A percentile compares a stretch with the other conserved stretches of the same genome.
These are phyloP conservation scores for Pachydiplax longipennis DNA, from an alignment of 2,888 invertebrate species.

Conservation along the genomic window DNA sequence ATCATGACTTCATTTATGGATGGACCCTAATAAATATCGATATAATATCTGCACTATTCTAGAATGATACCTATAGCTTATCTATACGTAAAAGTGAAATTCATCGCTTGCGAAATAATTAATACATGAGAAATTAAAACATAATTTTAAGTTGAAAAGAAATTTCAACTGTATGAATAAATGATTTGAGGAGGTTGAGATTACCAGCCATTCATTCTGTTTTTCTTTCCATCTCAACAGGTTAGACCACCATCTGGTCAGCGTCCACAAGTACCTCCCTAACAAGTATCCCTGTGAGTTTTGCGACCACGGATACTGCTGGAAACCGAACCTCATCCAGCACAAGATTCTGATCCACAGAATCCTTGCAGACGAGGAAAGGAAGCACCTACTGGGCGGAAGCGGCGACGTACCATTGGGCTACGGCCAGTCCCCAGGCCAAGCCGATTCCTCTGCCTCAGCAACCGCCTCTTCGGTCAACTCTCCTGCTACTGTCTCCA, in stretches of 20 bases:
- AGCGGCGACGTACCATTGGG: not conserved
- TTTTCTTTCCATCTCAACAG: constrained; percentile 64
- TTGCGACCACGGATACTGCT: constrained; percentile 83
- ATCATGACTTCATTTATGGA: no score
- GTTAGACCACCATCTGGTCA: constrained; percentile 82
- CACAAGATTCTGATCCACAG: constrained; percentile 85
- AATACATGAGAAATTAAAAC: not conserved
- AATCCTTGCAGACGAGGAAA: not conserved
- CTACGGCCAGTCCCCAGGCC: not conserved
- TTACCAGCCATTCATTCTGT: not conserved
- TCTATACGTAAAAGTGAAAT: no score
- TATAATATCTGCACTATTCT: no score
- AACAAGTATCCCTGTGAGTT: constrained; percentile 84
- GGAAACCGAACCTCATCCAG: constrained; percentile 79
- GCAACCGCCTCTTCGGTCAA: not conserved
- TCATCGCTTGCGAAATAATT: no score
- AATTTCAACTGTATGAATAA: no score
- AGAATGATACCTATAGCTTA: no score
- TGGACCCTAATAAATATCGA: no score
- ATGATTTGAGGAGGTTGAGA: no score
- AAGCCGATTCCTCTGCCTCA: not conserved
- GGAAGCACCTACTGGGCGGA: not conserved
- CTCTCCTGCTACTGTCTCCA: not conserved
- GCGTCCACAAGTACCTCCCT: constrained; percentile 78
- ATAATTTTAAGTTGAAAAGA: no score